A percentile compares a stretch with the other conserved stretches of the same genome.
Evolutionary conservation across 35 echinoderm and acorn worm species (phyloP).

Genomic region (Acanthaster planci): DNA sequence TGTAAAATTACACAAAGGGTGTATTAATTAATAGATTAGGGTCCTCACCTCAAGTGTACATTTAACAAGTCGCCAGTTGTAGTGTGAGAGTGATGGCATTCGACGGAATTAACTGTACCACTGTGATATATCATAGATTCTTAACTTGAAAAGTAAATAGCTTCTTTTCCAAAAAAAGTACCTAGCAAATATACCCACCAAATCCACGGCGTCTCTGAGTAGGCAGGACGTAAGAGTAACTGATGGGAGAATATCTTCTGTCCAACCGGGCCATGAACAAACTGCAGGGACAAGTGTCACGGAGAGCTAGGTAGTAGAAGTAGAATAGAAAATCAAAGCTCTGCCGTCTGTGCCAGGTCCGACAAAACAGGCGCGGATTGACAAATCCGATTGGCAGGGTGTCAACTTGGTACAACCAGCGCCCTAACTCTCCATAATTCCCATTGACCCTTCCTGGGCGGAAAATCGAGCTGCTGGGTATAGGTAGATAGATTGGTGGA

Average conservation of each 20-base stretch:
- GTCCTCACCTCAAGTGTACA: not conserved
- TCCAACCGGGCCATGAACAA: not conserved
- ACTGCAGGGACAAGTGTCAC: slow-evolving; percentile 69
- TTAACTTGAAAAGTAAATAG: not conserved
- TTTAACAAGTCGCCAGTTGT: not conserved
- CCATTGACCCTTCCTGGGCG: slow-evolving; percentile 26
- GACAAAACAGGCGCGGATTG: slow-evolving; percentile 63
- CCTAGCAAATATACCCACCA: not conserved
- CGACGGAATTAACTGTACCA: not conserved
- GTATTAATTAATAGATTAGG: not conserved
- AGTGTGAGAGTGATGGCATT: not conserved
- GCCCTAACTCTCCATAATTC: slow-evolving; percentile 61
- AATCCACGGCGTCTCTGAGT: not conserved
- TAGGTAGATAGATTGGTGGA: not conserved
- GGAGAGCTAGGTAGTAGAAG: not conserved
- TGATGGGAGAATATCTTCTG: not conserved
- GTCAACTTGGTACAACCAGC: slow-evolving; percentile 79
- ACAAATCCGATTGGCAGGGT: slow-evolving; percentile 36
- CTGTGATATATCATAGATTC: not conserved
- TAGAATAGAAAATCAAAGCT: slow-evolving; percentile 26
- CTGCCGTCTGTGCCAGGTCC: slow-evolving; percentile 56
- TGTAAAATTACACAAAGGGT: too few species aligned
- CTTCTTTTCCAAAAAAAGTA: too few species aligned
- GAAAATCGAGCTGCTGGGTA: not conserved
- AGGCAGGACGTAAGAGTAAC: not conserved